These are phyloP conservation scores for Conopomorpha cramerella DNA, from an alignment of 1,140 invertebrate species.

Conservation along the genomic window DNA sequence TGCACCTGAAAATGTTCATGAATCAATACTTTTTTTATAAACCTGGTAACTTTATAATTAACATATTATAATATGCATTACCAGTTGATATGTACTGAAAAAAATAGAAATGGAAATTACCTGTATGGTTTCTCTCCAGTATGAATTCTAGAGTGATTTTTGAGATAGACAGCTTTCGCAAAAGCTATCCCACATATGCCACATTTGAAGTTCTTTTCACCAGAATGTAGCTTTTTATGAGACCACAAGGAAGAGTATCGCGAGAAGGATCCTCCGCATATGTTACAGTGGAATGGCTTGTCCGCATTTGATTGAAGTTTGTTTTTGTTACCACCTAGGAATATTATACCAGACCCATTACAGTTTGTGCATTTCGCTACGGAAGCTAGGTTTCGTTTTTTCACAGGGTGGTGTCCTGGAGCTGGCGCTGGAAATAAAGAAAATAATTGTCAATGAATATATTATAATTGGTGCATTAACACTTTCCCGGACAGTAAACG, in stretches of 20 bases:
- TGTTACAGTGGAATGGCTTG: slow-evolving; percentile 86
- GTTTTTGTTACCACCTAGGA: slow-evolving; percentile 68
- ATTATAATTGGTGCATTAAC: too few relatives aligned
- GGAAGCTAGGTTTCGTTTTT: slow-evolving; percentile 78
- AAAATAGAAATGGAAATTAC: slow-evolving; percentile 29
- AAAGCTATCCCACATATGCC: slow-evolving; percentile 92
- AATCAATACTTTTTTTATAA: too few relatives aligned
- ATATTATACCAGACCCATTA: slow-evolving; percentile 84
- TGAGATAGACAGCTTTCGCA: slow-evolving; percentile 87
- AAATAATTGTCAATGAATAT: too few relatives aligned
- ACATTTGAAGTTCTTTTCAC: slow-evolving; percentile 90
- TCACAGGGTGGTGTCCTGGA: slow-evolving; percentile 78
- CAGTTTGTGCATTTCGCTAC: slow-evolving; percentile 87
- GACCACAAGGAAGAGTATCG: slow-evolving; percentile 85
- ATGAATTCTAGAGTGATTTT: slow-evolving; percentile 89
- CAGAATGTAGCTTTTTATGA: slow-evolving; percentile 82
- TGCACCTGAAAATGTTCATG: slow-evolving; percentile 65
- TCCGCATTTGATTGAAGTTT: slow-evolving; percentile 63
- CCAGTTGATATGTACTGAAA: too few relatives aligned
- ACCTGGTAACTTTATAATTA: too few relatives aligned
- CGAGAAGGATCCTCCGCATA: slow-evolving; percentile 82
- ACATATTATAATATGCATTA: too few relatives aligned
- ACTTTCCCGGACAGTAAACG: too few relatives aligned
- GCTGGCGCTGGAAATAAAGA: slow-evolving; percentile 54
- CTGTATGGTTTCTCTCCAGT: slow-evolving; percentile 85